Evolutionary conservation across 2,113 vertebrate genomes (phyloP).

Genomic region (Eira barbara): DNA sequence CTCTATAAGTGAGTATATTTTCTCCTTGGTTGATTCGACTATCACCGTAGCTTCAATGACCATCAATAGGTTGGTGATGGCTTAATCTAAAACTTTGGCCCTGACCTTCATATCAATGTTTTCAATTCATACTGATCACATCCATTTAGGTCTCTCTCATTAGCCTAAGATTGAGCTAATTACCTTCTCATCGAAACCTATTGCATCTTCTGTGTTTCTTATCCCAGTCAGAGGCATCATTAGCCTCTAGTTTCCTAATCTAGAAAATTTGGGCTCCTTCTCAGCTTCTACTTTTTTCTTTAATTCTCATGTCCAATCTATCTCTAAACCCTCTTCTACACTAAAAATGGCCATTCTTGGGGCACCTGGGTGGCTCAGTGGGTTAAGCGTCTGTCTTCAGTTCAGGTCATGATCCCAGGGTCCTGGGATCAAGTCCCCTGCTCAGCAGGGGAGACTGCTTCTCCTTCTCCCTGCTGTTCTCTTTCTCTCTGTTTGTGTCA

Average conservation of each 20-base stretch:
- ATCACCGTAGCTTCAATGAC: neutral
- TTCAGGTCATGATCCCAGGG: neutral
- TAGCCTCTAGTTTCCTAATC: neutral
- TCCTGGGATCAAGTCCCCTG: neutral
- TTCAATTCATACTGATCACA: neutral
- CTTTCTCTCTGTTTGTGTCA: no score
- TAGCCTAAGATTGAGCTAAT: neutral
- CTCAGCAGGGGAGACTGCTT: neutral
- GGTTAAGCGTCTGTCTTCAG: neutral
- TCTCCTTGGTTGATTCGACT: neutral
- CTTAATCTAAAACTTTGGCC: neutral
- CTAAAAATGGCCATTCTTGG: neutral
- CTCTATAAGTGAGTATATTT: neutral
- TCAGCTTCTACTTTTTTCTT: neutral
- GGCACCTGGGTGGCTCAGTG: no score
- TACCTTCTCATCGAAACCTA: neutral
- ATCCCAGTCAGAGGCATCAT: neutral
- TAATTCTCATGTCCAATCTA: neutral
- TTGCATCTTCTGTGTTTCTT: neutral
- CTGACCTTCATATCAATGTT: neutral
- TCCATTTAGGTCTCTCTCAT: neutral
- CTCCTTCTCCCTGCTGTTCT: neutral
- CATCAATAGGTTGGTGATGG: neutral
- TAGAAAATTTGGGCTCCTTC: neutral
- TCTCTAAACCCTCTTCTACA: neutral